Evolutionary conservation across 2,797 vertebrate genomes (phyloP), one percentile per base, ranked within the genome.

Genomic region (Rhyacichthys aspro): DNA sequence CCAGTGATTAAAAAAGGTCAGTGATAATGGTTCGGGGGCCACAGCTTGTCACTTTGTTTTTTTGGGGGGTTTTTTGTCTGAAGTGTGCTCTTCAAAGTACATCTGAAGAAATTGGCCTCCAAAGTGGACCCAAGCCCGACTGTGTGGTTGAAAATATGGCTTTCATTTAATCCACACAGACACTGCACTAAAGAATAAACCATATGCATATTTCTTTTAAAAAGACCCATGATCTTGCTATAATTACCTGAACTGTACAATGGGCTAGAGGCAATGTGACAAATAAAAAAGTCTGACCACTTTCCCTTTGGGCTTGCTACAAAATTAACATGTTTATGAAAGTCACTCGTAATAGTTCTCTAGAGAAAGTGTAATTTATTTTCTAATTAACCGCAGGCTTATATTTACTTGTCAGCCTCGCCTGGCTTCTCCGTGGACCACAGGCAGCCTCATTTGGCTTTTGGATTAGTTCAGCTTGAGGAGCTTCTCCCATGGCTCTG

Each of bases 381-480:
- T 88, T 73, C 53, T 75, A 74, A 87, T 85, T 80, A 86, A 67
- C 54, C 74, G 43, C 56, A 64, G 59, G 46, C 62, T 73, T 56
- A 55, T 67, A 70, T 85, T 84, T 78, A 72, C 68, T 72, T 69
- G 44, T 68, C 18, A 63, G 47, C 34, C 33, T 60, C 57, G 52
- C 41, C 48, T 54, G 36, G 52, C 65, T 64, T 53, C 68, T 63
- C 70, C 11, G n/a, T 41, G 61, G 71, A 63, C 74, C 48, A 45
- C 6, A 17, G 34, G 23, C 43, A 12, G 28, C 37, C 16, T 78
- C 55, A 70, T 75, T 63, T 82, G 63, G 37, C 37, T 55, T 82
- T 68, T 49, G 68, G 70, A 86, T 86, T 85, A 86, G 78, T 82
- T 87, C 62, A 77, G 72, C 73, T 74, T 65, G 53, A 68, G 54